These are phyloP conservation scores for Amazona vittata DNA, from an alignment of 2,113 vertebrate species.

Conservation along the genomic window DNA sequence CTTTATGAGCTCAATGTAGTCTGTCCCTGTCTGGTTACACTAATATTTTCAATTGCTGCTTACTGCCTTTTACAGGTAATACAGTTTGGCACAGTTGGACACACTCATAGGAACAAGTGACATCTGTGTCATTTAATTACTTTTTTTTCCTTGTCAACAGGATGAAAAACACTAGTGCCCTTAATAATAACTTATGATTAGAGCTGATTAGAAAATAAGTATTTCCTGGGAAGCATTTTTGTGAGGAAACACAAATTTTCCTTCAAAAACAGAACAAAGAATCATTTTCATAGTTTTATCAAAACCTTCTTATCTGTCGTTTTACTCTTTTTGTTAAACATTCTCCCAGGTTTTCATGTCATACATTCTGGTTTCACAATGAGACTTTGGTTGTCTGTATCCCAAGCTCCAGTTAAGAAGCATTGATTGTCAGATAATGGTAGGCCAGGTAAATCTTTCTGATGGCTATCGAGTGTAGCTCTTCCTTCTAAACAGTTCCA, in stretches of 20 bases:
- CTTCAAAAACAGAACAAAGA: neutral
- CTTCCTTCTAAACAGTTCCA: neutral
- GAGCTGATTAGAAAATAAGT: neutral
- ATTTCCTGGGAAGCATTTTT: slow-evolving; percentile 15
- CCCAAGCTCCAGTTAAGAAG: neutral
- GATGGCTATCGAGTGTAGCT: neutral
- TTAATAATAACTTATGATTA: neutral
- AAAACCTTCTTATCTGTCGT: neutral
- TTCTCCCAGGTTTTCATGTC: neutral
- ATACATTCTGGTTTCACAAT: neutral
- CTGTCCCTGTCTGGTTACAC: neutral
- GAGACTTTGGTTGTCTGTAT: neutral
- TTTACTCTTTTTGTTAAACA: neutral
- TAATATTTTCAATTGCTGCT: neutral
- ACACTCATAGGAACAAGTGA: neutral
- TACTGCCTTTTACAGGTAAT: neutral
- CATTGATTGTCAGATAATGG: neutral
- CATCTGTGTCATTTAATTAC: neutral
- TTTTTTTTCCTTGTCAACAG: neutral
- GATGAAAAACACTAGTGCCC: neutral
- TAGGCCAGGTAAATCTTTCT: neutral
- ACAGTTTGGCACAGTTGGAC: neutral
- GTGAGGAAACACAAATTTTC: neutral
- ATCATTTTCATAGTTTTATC: neutral
- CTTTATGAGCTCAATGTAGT: neutral